Conservation (phyloP, 2,797 vertebrate genomes). For the Sciurus carolinensis region DNA sequence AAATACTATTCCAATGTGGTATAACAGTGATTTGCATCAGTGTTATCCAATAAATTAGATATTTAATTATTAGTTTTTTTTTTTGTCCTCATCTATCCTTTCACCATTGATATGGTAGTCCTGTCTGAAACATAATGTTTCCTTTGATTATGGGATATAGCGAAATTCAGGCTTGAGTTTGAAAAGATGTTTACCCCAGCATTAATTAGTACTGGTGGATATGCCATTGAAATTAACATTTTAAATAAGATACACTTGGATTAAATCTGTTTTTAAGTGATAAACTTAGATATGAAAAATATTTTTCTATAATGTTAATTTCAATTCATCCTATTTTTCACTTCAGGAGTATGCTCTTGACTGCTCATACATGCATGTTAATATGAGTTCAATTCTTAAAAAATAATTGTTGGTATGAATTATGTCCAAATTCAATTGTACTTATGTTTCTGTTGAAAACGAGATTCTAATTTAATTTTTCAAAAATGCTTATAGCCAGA, state of each 20-base stretch:
- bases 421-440: neutral
- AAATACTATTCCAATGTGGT: neutral
- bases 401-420: neutral
- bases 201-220: neutral
- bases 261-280: neutral
- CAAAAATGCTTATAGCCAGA: neutral
- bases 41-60: neutral
- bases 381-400: constrained; percentile 49
- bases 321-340: constrained; percentile 31
- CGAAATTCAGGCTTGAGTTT: neutral
- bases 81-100: neutral
- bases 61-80: neutral
- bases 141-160: neutral
- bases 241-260: neutral
- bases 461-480: constrained; percentile 19
- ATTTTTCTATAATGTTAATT: neutral
- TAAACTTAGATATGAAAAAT: neutral
- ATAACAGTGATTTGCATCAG: neutral
- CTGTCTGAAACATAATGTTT: neutral
- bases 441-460: constrained; percentile 22
- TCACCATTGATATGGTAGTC: neutral
- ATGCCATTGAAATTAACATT: neutral
- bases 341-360: constrained; percentile 1
- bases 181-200: neutral
- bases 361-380: neutral